Evolutionary conservation across 2,888 invertebrate species (phyloP).

Genomic region (Lasioglossum malachurum): DNA sequence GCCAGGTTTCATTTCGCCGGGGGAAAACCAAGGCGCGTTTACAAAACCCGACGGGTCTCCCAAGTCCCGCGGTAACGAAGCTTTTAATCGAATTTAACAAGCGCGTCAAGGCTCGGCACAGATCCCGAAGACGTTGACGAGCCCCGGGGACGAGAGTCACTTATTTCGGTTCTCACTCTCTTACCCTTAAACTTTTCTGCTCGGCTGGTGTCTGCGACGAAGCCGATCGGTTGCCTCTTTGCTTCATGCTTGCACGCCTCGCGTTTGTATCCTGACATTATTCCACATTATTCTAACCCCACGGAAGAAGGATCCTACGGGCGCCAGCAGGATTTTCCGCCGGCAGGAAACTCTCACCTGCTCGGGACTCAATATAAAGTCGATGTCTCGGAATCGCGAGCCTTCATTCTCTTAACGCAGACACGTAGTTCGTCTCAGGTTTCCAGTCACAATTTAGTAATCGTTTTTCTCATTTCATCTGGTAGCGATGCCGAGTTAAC

Average conservation of each 20-base stretch:
- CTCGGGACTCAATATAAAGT: conserved; percentile 50
- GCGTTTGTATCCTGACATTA: conserved; percentile 44
- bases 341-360: background rate
- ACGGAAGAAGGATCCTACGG: conserved; percentile 32
- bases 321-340: background rate
- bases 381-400: conserved; percentile 26
- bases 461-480: too few species aligned
- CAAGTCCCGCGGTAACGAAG: background rate
- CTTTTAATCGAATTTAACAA: conserved; percentile 42
- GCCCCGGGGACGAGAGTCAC: conserved; percentile 36
- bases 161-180: conserved; percentile 62
- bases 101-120: conserved; percentile 9
- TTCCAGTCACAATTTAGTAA: too few species aligned
- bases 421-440: background rate
- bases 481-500: background rate
- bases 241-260: conserved; percentile 58
- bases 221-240: conserved; percentile 54
- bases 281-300: conserved; percentile 57
- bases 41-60: background rate
- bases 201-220: conserved; percentile 48
- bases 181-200: conserved; percentile 73
- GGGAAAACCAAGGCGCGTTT: background rate
- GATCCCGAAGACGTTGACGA: conserved; percentile 45
- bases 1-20: conserved; percentile 16
- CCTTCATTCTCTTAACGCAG: background rate